Base-by-base conservation (phyloP, 2,797 vertebrate genomes). In the Phoeniculus purpureus region DNA sequence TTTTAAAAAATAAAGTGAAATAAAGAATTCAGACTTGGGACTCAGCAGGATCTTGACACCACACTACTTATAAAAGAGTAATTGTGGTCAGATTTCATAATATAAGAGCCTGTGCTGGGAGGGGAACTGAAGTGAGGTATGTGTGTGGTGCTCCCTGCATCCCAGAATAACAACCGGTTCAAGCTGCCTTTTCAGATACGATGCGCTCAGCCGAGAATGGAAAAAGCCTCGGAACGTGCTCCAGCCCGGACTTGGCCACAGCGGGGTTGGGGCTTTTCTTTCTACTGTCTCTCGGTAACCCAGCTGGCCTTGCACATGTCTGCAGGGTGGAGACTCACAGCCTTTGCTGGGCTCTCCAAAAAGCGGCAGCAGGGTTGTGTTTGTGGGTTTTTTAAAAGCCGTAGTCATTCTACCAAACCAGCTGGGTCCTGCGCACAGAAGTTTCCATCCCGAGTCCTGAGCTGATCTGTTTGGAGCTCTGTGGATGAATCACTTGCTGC, bases 21-120 rank as follows among this genome's bases (percentile, higher is more conserved):
- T 10, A 21, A 48, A 48, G 19, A 22, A 21, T 64, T 91, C 74
- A 80, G 74, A 27, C 75, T 87, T 50, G 70, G 72, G 37, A 74
- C 81, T 75, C 78, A 75, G 78, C 56, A 60, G 68, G 55, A 68
- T 90, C 81, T 94, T 90, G 81, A 91, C 88, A 87, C 65, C 77
- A 61, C 40, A 56, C 72, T 95, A 91, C 95, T 95, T 91, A 90
- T 91, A 68, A 92, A 89, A 85, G 47, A 81, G 72, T 82, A 92
- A 91, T 89, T 95, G 86, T 93, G 90, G 85, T 89, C 94, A 80
- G 78, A 90, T 93, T 92, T 94, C 81, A 50, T 93, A 93, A 92
- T 71, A 45, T 9, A 45, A 85, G 68, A 81, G 43, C 65, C 92
- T 90, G 87, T 17, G 1, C 4, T 88, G 91, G 81, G 88, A 94